Base-by-base conservation (phyloP, 2,888 invertebrate species). In the Auanema freiburgensis region DNA sequence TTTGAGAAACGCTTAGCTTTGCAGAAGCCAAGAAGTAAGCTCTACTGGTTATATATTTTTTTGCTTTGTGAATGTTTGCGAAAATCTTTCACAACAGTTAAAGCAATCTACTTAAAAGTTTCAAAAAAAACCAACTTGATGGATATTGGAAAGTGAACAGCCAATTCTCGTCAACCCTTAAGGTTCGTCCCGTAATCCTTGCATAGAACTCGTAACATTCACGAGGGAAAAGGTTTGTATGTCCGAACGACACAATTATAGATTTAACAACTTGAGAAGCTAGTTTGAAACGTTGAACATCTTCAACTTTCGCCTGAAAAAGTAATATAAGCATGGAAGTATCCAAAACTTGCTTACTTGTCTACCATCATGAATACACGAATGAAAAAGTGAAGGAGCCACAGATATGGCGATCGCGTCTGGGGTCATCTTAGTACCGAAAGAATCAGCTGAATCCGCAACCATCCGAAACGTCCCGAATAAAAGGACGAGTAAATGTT, bases 391-490 rank as follows among this genome's bases (percentile, higher is more conserved):
- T 79, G 93, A 93, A 23, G 94, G 94, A 59, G 94, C 94, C 55
- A 94, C 94, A 46, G 92, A 92, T 81, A 95, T 93, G 71, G 93
- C 93, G 76, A 95, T 88, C 49, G 94, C 93, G 87, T 94, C 93
- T 78, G 93, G 92, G 77, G 92, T 92, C 94, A 94, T 94, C 78
- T 92, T 92, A 59, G 93, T 93, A 80, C 90, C 89, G 80, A 91
- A 91, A 85, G 91, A 89, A 76, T 92, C 92, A 79, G 92, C 91
- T 85, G 92, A 92, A 76, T 92, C 92, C 23, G 93, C 92, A 85
- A 94, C 93, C 76, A 93, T 92, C 79, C 93, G 90, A 87, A 94
- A 97, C 82, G 96, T 97, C 76, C 97, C 97, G 86, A 97, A 96
- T 68, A 97, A 88, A 77, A 97, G 88, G 79, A 96, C 94, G 83